Base-by-base conservation (phyloP, 53 echinoderm and acorn worm species). In the Astropecten irregularis region DNA sequence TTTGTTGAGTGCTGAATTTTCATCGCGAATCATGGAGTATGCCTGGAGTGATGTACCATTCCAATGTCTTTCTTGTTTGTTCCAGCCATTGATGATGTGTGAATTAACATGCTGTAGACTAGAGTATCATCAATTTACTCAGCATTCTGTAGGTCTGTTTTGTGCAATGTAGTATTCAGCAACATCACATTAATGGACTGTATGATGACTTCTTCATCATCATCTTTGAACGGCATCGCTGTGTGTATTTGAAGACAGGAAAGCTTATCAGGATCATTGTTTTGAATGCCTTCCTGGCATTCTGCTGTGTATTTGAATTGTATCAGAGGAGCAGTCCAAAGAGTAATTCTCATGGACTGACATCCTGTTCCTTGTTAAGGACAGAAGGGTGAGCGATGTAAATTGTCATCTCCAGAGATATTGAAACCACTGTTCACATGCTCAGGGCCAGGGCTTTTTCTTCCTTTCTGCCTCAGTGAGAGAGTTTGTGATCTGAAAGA, bases 381-480 rank as follows among this genome's bases (percentile, higher is more conserved):
- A 47, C 19, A 88, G 69, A 3, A 82, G 71, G 3, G 56, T 58
- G 29, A 88, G 57, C 13, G 88, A 23, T n/a, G n/a, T 58, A 39
- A 91, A 91, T 27, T 73, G 71, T 20, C 87, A 68, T 27, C 86
- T 87, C n/a, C n/a, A n/a, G n/a, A n/a, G 23, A 23, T 91, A 91
- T 21, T 82, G 70, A 46, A 79, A 84, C 91, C 88, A 91, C 47
- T 91, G 88, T 53, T 85, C 63, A 47, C 85, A 84, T 4, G 84
- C 92, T 88, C n/a, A n/a, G n/a, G n/a, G n/a, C n/a, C n/a, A n/a
- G n/a, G n/a, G n/a, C 86, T 40, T 74, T 82, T 64, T 89, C 89
- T 92, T 89, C 0, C 65, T 25, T 46, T 92, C 88, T 4, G 88
- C 84, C 16, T 14, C 14, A 10, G 65, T 88, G n/a, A n/a, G 49